Evolutionary conservation across 2,888 invertebrate species (phyloP), one percentile per base, ranked within the genome.

Genomic region (Drosophila merina): DNA sequence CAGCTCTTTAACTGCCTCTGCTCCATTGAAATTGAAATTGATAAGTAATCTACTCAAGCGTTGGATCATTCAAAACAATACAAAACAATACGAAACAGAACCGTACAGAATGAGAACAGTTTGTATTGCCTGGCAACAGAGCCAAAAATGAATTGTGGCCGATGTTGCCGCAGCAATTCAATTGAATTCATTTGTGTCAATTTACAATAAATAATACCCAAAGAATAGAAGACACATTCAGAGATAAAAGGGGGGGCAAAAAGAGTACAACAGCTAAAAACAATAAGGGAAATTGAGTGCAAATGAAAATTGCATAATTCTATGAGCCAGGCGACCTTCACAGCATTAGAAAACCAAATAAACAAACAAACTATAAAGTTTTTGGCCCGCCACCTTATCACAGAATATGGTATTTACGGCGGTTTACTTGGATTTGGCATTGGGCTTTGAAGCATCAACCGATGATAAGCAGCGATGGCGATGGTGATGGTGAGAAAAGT

Each of bases 131-230:
- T 66, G 54, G 69, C 69, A 69, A 71, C 70, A 60, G 69, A 48
- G 47, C 54, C 67, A 52, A 68, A 57, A 57, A 48, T 57, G 40
- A 57, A 47, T 57, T 10, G 36, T 40, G 31, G 44, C 28, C 38
- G 3, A 14, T 60, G 79, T 42, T 70, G 63, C 42, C 44, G 59
- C 69, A 72, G 74, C 86, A 82, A 82, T 85, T 79, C 82, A 82
- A 82, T 82, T 82, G 82, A 82, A 82, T 77, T 79, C 82, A 82
- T 82, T 82, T 82, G 76, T 82, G 86, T 85, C 82, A 82, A 82
- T 82, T 85, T 85, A 76, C 74, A 82, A 85, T 73, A 85, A 82
- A 70, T 85, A 79, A 77, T 71, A 47, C 54, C 54, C 51, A 25
- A 74, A 64, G 58, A 67, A 64, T 14, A 44, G n/a, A 31, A 7